Evolutionary conservation across 64 coral and sea anemone species (phyloP).

Genomic region (Stichodactyla mertensii): DNA sequence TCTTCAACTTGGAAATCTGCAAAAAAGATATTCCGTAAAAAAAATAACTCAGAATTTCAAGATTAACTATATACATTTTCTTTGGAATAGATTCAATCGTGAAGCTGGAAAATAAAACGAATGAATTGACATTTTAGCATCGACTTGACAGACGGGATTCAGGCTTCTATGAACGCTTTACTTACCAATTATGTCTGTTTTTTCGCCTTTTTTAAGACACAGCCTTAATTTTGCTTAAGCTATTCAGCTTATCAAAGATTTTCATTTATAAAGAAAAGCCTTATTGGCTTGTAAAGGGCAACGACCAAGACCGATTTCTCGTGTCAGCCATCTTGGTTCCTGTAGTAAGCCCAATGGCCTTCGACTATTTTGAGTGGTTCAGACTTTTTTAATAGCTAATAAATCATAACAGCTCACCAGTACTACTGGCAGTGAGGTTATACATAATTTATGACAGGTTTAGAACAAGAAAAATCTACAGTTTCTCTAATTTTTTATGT

Average conservation of each 20-base stretch:
- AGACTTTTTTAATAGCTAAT: not conserved
- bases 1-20: not conserved
- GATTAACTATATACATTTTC: not conserved
- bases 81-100: not conserved
- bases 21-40: not conserved
- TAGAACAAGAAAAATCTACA: not conserved
- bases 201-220: not conserved
- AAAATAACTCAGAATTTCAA: not conserved
- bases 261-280: not conserved
- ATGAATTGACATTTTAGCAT: not conserved
- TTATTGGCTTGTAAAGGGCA: not conserved
- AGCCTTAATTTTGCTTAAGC: not conserved
- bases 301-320: not conserved
- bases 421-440: not conserved
- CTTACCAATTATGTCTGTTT: not conserved
- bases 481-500: not conserved
- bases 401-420: conserved; percentile 1
- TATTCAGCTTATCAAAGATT: not conserved
- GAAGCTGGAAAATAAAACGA: not conserved
- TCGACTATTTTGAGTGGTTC: not conserved
- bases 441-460: conserved; percentile 16
- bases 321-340: conserved; percentile 2
- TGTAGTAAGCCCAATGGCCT: not conserved
- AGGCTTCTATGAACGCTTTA: not conserved
- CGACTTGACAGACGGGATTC: not conserved